phyloP scores from a whole-genome alignment of 2,113 vertebrate species.

The Chunga burmeisteri region DNA sequence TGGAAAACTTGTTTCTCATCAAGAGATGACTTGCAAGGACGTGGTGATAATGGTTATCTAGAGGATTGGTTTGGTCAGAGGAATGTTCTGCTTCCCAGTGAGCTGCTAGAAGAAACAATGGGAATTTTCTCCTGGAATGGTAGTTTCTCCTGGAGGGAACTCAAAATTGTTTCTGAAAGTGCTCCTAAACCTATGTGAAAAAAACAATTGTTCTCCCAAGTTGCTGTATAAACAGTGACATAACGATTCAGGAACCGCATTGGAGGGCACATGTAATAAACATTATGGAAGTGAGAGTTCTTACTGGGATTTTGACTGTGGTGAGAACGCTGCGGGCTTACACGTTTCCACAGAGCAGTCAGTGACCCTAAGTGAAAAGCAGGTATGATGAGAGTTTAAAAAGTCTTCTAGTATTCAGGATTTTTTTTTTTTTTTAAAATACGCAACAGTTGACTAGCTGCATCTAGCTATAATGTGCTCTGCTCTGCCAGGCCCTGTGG shows the following conservation, averaged over 20 bases:
- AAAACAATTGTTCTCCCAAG: background rate
- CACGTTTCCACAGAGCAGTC: background rate
- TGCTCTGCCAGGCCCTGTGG: background rate
- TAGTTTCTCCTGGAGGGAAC: background rate
- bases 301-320: background rate
- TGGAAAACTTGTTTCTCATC: background rate
- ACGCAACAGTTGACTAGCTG: background rate
- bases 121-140: background rate
- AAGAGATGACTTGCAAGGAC: background rate
- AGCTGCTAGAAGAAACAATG: background rate
- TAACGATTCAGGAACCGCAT: background rate
- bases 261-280: background rate
- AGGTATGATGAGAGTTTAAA: background rate
- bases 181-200: background rate
- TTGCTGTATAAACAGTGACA: background rate
- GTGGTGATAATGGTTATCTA: background rate
- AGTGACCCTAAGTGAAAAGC: background rate
- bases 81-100: background rate
- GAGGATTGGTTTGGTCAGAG: background rate
- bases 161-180: background rate
- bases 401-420: background rate
- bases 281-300: background rate
- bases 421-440: background rate
- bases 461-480: background rate
- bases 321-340: background rate